Conservation (phyloP, 2,113 vertebrate species). For the Phylloscopus whistleri region DNA sequence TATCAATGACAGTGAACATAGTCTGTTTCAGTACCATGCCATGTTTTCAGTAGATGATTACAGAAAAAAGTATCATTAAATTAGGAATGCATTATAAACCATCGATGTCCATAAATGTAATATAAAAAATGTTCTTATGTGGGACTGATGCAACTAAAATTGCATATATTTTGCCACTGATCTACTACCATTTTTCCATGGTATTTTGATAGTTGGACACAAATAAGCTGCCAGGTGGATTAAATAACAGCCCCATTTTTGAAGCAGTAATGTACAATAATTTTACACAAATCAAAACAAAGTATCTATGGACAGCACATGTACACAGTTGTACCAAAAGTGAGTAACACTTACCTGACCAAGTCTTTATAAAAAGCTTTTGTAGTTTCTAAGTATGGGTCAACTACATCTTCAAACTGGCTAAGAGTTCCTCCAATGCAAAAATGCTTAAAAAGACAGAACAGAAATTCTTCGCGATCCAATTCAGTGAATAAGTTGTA, state of each 20-base stretch:
- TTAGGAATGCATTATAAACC: not conserved
- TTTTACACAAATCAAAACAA: not conserved
- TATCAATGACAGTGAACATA: not conserved
- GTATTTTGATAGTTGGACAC: not conserved
- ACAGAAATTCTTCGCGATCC: conserved; percentile 88
- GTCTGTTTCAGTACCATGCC: not conserved
- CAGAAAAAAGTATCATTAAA: not conserved
- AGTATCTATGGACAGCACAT: not conserved
- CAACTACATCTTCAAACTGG: conserved; percentile 89
- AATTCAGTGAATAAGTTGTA: conserved; percentile 77
- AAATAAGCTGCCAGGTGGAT: not conserved
- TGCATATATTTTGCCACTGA: not conserved
- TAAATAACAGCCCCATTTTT: not conserved
- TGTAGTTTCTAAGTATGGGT: conserved; percentile 85
- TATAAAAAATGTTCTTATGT: not conserved
- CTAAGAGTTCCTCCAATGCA: conserved; percentile 91
- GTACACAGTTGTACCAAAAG: not conserved
- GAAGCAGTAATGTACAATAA: not conserved
- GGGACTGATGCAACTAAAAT: not conserved
- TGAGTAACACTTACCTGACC: conserved; percentile 78
- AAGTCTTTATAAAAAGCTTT: conserved; percentile 91
- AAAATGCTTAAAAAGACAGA: conserved; percentile 91
- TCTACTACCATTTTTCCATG: not conserved
- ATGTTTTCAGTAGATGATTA: not conserved
- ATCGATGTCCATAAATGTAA: not conserved